Evolutionary conservation across 2,888 invertebrate genomes (phyloP).

Genomic region (Euspilapteryx auroguttella): DNA sequence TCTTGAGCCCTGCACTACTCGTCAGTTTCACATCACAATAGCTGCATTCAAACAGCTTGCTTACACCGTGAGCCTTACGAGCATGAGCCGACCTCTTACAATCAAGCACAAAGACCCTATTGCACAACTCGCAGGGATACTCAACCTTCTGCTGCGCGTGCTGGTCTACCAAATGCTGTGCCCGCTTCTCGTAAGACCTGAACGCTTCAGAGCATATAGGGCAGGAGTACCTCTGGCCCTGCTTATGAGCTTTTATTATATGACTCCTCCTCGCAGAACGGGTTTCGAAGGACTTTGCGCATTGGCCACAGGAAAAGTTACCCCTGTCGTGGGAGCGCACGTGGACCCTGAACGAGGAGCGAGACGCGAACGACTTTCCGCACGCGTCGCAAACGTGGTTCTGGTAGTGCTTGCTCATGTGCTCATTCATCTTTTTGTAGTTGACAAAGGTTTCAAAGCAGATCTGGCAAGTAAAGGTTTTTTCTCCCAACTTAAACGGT

Average conservation of each 20-base stretch:
- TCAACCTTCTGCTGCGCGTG: constrained; percentile 23
- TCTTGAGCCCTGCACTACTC: too few relatives aligned
- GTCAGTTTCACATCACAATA: too few relatives aligned
- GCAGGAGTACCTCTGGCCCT: constrained; percentile 35
- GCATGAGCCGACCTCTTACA: constrained; percentile 32
- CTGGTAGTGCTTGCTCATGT: constrained; percentile 43
- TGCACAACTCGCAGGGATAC: constrained; percentile 26
- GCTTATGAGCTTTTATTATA: constrained; percentile 26
- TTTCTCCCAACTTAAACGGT: constrained; percentile 31
- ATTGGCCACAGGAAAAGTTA: constrained; percentile 34
- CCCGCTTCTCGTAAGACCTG: constrained; percentile 30
- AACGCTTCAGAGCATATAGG: constrained; percentile 38
- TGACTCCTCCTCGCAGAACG: constrained; percentile 31
- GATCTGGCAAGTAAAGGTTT: constrained; percentile 30
- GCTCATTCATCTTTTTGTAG: constrained; percentile 37
- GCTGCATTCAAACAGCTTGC: constrained; percentile 16
- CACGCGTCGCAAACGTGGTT: constrained; percentile 44
- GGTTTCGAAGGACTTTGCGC: constrained; percentile 27
- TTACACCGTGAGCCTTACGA: constrained; percentile 23
- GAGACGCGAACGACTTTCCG: constrained; percentile 41
- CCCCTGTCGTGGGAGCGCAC: constrained; percentile 36
- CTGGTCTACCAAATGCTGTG: constrained; percentile 30
- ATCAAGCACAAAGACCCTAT: constrained; percentile 26
- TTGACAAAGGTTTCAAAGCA: constrained; percentile 23
- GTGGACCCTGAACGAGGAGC: constrained; percentile 36